Conservation (phyloP, 2,113 vertebrate genomes). For the Otus sunia region DNA sequence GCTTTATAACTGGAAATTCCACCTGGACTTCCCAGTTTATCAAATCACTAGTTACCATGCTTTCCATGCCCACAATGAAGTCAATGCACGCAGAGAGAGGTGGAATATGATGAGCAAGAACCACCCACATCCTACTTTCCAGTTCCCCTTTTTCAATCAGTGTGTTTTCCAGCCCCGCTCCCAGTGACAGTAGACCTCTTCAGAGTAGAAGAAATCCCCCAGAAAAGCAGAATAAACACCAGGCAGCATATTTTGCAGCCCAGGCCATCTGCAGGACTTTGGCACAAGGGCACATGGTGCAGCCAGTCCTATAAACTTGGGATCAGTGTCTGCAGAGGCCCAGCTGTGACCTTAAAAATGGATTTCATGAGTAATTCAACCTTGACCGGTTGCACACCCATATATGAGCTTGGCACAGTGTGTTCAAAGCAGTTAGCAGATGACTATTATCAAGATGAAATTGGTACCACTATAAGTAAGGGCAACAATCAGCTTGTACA, state of each 20-base stretch:
- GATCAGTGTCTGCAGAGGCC: not conserved
- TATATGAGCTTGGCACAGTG: not conserved
- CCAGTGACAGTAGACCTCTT: not conserved
- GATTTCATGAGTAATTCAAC: slow-evolving; percentile 6
- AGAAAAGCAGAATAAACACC: not conserved
- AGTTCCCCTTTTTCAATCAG: not conserved
- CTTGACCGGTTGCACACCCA: not conserved
- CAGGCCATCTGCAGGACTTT: not conserved
- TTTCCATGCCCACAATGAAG: not conserved
- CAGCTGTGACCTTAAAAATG: not conserved
- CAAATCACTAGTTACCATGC: not conserved
- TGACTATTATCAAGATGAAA: not conserved
- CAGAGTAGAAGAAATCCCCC: not conserved
- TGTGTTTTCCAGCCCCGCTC: not conserved
- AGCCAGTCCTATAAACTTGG: not conserved
- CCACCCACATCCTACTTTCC: not conserved
- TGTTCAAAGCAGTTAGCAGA: not conserved
- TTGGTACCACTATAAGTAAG: not conserved
- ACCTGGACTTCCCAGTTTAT: not conserved
- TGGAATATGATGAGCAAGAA: not conserved
- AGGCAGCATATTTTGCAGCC: not conserved
- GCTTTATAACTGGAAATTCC: not conserved
- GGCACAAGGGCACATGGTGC: not conserved
- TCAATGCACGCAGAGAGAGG: not conserved
- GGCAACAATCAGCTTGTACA: not conserved